Evolutionary conservation across 2,888 invertebrate species (phyloP), one percentile per base, ranked within the genome.

Genomic region (Meiosimyza decipiens): DNA sequence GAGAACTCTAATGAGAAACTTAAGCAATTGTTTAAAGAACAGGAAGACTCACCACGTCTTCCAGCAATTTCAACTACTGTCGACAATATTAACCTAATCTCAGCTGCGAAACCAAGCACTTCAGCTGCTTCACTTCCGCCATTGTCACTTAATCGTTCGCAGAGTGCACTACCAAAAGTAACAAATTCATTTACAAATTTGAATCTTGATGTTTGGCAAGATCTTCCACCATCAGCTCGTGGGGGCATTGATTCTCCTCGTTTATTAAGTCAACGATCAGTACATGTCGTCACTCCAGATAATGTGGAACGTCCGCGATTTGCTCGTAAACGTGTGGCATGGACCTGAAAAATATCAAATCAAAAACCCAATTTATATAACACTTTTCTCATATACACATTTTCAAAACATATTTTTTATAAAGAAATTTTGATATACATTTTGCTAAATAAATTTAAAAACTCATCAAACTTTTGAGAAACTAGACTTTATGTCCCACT

Each of bases 1-100:
- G 87, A 87, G 72, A 85, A 82, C 74, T 83, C 85, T 9, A 86
- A 83, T 76, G 84, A 85, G n/a, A 82, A 84, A 51, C 73, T 87
- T 16, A 86, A 87, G 74, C 75, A 82, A n/a, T 76, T 87, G 5
- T 82, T 80, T 22, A 76, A 76, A 16, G 82, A 82, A 70, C 79
- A 83, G 49, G 72, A 77, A 49, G 74, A 78, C 12, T 77, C 76
- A 49, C 76, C 77, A n/a, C 76, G 74, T 28, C 16, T 22, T 13
- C 64, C 65, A 5, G 40, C 16, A 13, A 7, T 7, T n/a, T 15
- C 12, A 16, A 15, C 54, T 49, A n/a, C 50, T 13, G 51, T 55
- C 40, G 47, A 40, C 7, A 52, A 6, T 12, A 22, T 22, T 50
- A 40, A 40, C 12, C 13, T 16, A 7, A 47, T 55, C 15, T 50